Evolutionary conservation across 1,140 invertebrate genomes (phyloP).

Genomic region (Nautilus pompilius): DNA sequence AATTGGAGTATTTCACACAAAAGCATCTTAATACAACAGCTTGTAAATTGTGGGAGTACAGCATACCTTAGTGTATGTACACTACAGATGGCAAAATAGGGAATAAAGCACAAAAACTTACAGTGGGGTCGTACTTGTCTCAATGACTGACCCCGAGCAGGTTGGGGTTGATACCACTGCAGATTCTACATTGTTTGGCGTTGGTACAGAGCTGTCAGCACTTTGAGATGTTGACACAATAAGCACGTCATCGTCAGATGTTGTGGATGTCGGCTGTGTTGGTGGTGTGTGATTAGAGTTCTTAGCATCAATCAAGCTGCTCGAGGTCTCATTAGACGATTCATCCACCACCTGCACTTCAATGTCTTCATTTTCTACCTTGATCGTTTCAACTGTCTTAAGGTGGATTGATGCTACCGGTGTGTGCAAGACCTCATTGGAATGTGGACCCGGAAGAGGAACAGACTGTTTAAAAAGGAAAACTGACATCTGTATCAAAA

Average conservation of each 20-base stretch:
- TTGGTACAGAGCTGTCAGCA: constrained; percentile 21
- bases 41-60: no score
- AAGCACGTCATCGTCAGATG: constrained; percentile 28
- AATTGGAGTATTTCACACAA: no score
- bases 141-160: neutral
- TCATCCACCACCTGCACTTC: constrained; percentile 1
- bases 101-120: no score
- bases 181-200: constrained; percentile 6
- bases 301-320: neutral
- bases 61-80: no score
- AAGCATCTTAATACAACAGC: no score
- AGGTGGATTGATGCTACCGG: constrained; percentile 16
- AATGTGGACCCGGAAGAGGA: constrained; percentile 32
- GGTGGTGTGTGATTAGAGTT: neutral
- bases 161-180: neutral
- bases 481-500: no score
- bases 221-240: constrained; percentile 9
- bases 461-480: constrained; percentile 16
- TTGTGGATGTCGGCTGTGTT: constrained; percentile 28
- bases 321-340: neutral
- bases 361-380: constrained; percentile 1
- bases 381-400: constrained; percentile 1
- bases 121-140: no score
- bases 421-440: constrained; percentile 37
- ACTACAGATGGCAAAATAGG: no score